Evolutionary conservation across 2,113 vertebrate genomes (phyloP).

Genomic region (Phainopepla nitens): DNA sequence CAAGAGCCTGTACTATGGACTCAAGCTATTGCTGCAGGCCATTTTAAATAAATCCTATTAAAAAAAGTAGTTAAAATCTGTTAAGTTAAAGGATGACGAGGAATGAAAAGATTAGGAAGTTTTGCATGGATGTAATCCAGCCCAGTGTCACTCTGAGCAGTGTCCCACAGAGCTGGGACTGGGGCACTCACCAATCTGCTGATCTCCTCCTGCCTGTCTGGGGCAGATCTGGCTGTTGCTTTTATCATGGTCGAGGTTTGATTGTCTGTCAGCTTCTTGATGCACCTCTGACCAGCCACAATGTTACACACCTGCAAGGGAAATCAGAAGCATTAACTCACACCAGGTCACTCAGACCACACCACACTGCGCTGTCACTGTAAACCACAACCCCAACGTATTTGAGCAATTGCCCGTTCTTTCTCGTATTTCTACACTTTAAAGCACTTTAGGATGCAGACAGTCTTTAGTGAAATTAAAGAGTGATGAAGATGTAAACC

Average conservation of each 20-base stretch:
- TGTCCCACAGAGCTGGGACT: background rate
- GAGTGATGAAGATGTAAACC: background rate
- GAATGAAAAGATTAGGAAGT: background rate
- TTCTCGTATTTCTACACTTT: background rate
- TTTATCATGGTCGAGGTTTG: constrained; percentile 99
- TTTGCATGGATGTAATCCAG: background rate
- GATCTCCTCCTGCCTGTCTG: constrained; percentile 96
- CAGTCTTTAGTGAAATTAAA: background rate
- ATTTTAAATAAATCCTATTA: background rate
- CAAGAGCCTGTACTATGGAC: background rate
- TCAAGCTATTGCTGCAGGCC: fast-evolving
- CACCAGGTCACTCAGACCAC: background rate
- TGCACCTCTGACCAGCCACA: constrained; percentile 95
- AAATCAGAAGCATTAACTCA: background rate
- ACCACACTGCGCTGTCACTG: fast-evolving
- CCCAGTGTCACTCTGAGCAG: background rate
- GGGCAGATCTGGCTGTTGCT: constrained; percentile 95
- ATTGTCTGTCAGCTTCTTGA: constrained; percentile 99
- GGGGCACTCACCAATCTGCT: constrained; percentile 89
- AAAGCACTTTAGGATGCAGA: background rate
- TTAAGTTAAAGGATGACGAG: background rate
- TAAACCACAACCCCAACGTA: fast-evolving
- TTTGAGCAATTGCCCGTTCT: background rate
- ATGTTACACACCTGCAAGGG: constrained; percentile 92
- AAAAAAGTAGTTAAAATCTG: background rate